A percentile compares a stretch with the other conserved stretches of the same genome.
These are phyloP conservation scores for Toxotes lorentzi DNA, from an alignment of 2,797 vertebrate genomes.

Conservation along the genomic window DNA sequence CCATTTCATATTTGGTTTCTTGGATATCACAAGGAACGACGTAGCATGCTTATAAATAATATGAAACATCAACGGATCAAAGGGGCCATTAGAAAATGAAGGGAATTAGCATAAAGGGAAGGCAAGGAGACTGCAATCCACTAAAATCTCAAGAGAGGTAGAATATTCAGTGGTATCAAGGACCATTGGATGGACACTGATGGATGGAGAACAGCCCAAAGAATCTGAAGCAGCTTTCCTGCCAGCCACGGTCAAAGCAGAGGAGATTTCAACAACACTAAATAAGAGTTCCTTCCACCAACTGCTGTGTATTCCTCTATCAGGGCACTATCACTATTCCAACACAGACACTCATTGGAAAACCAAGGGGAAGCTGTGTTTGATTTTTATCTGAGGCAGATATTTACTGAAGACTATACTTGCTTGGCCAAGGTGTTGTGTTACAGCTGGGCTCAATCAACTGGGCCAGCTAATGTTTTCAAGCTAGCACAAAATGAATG, in stretches of 20 bases:
- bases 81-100: constrained; percentile 34
- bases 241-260: constrained; percentile 7
- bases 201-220: constrained; percentile 59
- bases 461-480: background rate
- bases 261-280: background rate
- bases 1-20: constrained; percentile 36
- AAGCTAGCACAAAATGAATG: background rate
- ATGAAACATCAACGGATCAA: constrained; percentile 43
- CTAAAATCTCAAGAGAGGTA: constrained; percentile 61
- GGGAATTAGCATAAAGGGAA: constrained; percentile 22
- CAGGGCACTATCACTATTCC: background rate
- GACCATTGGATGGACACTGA: constrained; percentile 74
- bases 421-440: background rate
- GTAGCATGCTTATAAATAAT: constrained; percentile 57
- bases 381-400: background rate
- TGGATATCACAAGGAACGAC: constrained; percentile 46
- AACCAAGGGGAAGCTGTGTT: background rate
- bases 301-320: background rate
- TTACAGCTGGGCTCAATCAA: background rate
- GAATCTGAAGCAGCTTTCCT: constrained; percentile 38
- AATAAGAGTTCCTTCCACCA: background rate
- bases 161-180: constrained; percentile 69
- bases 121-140: constrained; percentile 63
- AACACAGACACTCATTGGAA: background rate
- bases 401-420: background rate